Percentiles rank a stretch among this genome's conserved stretches.
phyloP scores from a whole-genome alignment of 2,888 invertebrate species.

The Salpingus planirostris region DNA sequence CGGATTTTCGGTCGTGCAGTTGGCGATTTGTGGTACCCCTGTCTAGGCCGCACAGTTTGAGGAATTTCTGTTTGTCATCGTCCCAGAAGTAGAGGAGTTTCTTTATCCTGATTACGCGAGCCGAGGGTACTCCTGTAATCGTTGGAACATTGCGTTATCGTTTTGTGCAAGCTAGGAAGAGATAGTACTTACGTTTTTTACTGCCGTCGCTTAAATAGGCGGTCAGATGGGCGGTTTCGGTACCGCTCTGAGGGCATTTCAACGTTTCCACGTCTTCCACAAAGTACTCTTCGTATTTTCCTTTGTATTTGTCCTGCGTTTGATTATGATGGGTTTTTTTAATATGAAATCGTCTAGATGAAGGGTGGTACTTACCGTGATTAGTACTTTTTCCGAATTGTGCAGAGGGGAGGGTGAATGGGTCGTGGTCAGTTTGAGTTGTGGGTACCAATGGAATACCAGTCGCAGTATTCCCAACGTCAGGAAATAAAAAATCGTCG shows the following conservation, averaged over 20 bases:
- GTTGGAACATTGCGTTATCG: too few relatives aligned
- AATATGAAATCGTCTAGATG: too few relatives aligned
- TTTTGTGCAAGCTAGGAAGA: not conserved
- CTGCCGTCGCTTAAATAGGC: conserved; percentile 24
- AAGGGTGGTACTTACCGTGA: conserved; percentile 51
- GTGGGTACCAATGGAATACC: conserved; percentile 83
- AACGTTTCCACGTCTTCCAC: conserved; percentile 51
- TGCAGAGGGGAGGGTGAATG: conserved; percentile 60
- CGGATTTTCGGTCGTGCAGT: conserved; percentile 54
- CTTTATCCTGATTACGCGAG: conserved; percentile 66
- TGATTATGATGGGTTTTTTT: conserved; percentile 5
- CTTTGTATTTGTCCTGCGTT: conserved; percentile 65
- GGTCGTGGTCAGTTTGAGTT: conserved; percentile 64
- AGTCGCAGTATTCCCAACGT: conserved; percentile 71
- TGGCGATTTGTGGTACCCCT: conserved; percentile 53
- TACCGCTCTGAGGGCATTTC: conserved; percentile 38
- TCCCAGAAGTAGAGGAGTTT: conserved; percentile 82
- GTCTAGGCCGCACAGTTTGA: conserved; percentile 66
- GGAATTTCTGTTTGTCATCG: conserved; percentile 54
- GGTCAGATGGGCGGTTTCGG: conserved; percentile 8
- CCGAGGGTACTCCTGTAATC: conserved; percentile 35
- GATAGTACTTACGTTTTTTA: conserved; percentile 22
- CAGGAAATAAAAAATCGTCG: conserved; percentile 54
- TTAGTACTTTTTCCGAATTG: conserved; percentile 67
- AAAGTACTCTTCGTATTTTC: conserved; percentile 60